phyloP scores from a whole-genome alignment of 1,140 invertebrate genomes.

The Semibalanus balanoides region DNA sequence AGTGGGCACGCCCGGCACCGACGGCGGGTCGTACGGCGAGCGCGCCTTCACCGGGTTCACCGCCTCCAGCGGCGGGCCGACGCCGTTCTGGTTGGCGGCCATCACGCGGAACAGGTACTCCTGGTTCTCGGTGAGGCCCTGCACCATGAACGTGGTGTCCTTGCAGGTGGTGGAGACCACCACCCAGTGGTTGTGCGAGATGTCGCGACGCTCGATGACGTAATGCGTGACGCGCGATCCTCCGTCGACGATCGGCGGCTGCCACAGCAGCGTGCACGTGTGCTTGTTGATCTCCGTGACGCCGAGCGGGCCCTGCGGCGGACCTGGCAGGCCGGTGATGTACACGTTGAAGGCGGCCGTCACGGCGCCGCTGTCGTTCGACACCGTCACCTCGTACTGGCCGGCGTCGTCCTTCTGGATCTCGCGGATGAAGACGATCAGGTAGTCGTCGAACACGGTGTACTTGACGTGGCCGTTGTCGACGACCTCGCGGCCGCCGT shows the following conservation, averaged over 20 bases:
- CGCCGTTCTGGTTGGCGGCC: conserved; percentile 94
- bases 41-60: conserved; percentile 84
- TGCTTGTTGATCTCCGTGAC: conserved; percentile 76
- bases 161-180: conserved; percentile 64
- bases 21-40: conserved; percentile 85
- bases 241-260: conserved; percentile 79
- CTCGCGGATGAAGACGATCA: conserved; percentile 82
- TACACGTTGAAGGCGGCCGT: conserved; percentile 53
- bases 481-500: conserved; percentile 58
- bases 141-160: conserved; percentile 72
- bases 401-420: conserved; percentile 71
- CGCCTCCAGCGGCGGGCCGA: conserved; percentile 78
- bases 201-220: conserved; percentile 76
- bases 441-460: conserved; percentile 89
- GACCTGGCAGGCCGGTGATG: conserved; percentile 59
- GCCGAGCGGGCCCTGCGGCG: conserved; percentile 82
- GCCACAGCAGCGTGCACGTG: conserved; percentile 75
- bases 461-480: conserved; percentile 74
- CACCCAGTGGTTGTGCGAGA: conserved; percentile 58
- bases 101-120: conserved; percentile 94
- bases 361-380: conserved; percentile 79
- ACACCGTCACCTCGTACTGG: conserved; percentile 66
- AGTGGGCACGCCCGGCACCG: conserved; percentile 73
- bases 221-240: conserved; percentile 81
- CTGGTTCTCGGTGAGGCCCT: conserved; percentile 86